Evolutionary conservation across 2,797 vertebrate species (phyloP).

Genomic region (Sebastiscus albofasciatus): DNA sequence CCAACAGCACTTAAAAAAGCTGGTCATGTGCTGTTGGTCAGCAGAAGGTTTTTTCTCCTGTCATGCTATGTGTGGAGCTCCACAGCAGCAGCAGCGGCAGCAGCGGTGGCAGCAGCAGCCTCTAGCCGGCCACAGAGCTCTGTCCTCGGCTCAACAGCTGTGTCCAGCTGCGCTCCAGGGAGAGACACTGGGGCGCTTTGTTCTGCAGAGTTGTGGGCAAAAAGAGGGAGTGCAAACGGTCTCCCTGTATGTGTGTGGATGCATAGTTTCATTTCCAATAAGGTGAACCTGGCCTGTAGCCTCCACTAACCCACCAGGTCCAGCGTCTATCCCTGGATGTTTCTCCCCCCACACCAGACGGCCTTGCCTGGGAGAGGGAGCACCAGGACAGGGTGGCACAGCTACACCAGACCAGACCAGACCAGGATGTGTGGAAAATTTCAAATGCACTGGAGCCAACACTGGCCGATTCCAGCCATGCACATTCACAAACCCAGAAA

Average conservation of each 20-base stretch:
- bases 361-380: constrained; percentile 26
- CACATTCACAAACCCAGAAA: constrained; percentile 1
- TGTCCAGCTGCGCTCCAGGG: constrained; percentile 73
- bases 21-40: constrained; percentile 14
- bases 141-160: constrained; percentile 73
- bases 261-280: constrained; percentile 56
- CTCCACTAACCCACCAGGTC: constrained; percentile 29
- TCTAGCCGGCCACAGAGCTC: constrained; percentile 3
- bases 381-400: constrained; percentile 47
- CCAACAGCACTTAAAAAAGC: constrained; percentile 2
- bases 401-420: constrained; percentile 1
- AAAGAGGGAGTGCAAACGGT: constrained; percentile 14
- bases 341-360: not conserved
- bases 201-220: constrained; percentile 45
- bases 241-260: constrained; percentile 5
- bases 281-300: constrained; percentile 48
- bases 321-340: constrained; percentile 8
- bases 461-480: constrained; percentile 18
- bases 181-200: constrained; percentile 79
- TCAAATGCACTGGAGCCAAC: constrained; percentile 37
- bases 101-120: constrained; percentile 8
- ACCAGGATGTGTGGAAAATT: constrained; percentile 73
- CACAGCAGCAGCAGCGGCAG: not conserved
- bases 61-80: not conserved
- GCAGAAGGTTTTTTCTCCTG: not conserved